A percentile compares a stretch with the other conserved stretches of the same genome.
phyloP scores from a whole-genome alignment of 2,888 invertebrate genomes.

The Luperina nickerlii region DNA sequence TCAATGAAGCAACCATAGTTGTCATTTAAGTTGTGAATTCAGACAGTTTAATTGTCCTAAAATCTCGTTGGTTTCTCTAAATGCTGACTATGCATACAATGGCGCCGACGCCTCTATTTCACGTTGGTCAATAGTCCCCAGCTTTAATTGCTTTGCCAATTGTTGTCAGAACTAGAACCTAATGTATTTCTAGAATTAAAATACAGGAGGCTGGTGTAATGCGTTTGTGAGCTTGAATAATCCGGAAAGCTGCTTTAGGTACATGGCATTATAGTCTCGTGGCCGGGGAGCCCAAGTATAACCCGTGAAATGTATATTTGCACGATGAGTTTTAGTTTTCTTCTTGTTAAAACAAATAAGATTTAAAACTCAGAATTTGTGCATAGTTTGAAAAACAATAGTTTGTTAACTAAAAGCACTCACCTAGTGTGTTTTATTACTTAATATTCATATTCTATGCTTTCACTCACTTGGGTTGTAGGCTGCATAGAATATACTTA shows the following conservation, averaged over 20 bases:
- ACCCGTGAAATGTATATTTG: background rate
- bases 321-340: background rate
- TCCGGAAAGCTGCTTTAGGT: slow-evolving; percentile 32
- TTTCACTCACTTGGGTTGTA: background rate
- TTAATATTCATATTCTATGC: background rate
- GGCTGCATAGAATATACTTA: background rate
- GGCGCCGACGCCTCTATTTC: slow-evolving; percentile 20
- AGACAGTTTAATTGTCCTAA: slow-evolving; percentile 6
- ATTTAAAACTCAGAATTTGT: background rate
- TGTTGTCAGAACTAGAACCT: slow-evolving; percentile 12
- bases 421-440: background rate
- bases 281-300: background rate
- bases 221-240: slow-evolving; percentile 26
- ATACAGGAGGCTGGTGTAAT: slow-evolving; percentile 14
- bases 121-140: slow-evolving; percentile 21
- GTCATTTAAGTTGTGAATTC: background rate
- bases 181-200: slow-evolving; percentile 29
- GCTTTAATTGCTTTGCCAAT: slow-evolving; percentile 45
- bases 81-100: slow-evolving; percentile 25
- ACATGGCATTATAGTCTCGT: slow-evolving; percentile 7
- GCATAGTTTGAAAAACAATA: background rate
- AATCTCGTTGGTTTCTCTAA: slow-evolving; percentile 4
- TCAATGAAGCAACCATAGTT: background rate
- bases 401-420: background rate
- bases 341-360: background rate